Evolutionary conservation across 2,888 invertebrate species (phyloP), one percentile per base, ranked within the genome.

Genomic region (Sphaeridia pumilis): DNA sequence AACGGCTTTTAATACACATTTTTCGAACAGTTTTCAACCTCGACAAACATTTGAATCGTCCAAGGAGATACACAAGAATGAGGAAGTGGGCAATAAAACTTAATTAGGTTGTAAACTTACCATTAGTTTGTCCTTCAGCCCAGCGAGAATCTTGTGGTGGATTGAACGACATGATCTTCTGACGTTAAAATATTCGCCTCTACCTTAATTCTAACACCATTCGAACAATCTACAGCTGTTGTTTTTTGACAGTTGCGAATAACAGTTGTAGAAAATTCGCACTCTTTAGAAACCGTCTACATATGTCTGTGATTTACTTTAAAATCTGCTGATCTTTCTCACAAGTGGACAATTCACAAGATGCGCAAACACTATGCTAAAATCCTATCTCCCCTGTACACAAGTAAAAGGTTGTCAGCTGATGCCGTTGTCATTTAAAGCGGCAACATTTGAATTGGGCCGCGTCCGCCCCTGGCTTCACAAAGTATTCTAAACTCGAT

Each of bases 121-220:
- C 46, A 38, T 52, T 52, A n/a, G 38, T 35, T 41, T 52, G 52
- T 38, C 52, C 52, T n/a, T 45, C 45, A 34, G 52, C 41, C 52
- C 52, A 52, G 17, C 46, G 38, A 45, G 50, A 45, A 5, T 26
- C 27, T 22, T 17, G 47, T 34, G 38, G 46, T 36, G 46, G 46
- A 25, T 46, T 38, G 52, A 41, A 52, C n/a, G n/a, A n/a, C 52
- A 52, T 52, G 24, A 7, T 46, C 42, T 24, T 25, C 26, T 36
- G 36, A 27, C 28, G 26, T 49, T 20, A 36, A 45, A 26, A 31
- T 14, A 38, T 5, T n/a, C n/a, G n/a, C n/a, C n/a, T n/a, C n/a
- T n/a, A n/a, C n/a, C n/a, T n/a, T 38, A 38, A 12, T 38, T 38
- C 5, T 5, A 14, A 14, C 38, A 38, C 38, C 38, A 38, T 38